A percentile compares a stretch with the other conserved stretches of the same genome.
Conservation (phyloP, 2,888 invertebrate genomes). For the Oscheius onirici region DNA sequence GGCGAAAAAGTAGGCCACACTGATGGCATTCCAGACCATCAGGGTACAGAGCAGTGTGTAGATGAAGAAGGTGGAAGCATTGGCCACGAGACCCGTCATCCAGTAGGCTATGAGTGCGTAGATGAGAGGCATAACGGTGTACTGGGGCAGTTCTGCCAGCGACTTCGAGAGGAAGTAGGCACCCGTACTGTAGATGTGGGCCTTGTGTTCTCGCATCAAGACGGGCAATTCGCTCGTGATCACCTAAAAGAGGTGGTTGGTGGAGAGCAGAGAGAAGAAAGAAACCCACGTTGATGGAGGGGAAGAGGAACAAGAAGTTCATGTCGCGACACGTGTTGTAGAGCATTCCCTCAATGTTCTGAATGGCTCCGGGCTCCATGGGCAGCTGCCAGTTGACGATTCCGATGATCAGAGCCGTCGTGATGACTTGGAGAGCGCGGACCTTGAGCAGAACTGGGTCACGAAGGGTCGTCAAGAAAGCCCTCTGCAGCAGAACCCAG, state of each 20-base stretch:
- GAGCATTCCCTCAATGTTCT: constrained; percentile 64
- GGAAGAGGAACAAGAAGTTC: constrained; percentile 92
- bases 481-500: constrained; percentile 87
- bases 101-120: constrained; percentile 87
- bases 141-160: constrained; percentile 84
- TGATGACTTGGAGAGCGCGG: constrained; percentile 84
- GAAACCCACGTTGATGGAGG: constrained; percentile 86
- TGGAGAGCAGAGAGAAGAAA: not conserved
- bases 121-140: constrained; percentile 83
- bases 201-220: constrained; percentile 87
- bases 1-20: constrained; percentile 63
- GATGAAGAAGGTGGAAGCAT: constrained; percentile 40
- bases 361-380: constrained; percentile 45
- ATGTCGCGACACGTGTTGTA: constrained; percentile 76
- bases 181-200: constrained; percentile 89
- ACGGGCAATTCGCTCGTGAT: constrained; percentile 89
- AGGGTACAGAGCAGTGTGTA: constrained; percentile 51
- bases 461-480: constrained; percentile 86
- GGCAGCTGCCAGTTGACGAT: constrained; percentile 55
- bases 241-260: constrained; percentile 77
- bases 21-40: constrained; percentile 57
- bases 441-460: constrained; percentile 91
- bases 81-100: constrained; percentile 79
- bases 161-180: constrained; percentile 88
- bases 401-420: constrained; percentile 72